These are phyloP conservation scores for Larimichthys polyactis DNA, from an alignment of 2,113 vertebrate genomes.

Conservation along the genomic window DNA sequence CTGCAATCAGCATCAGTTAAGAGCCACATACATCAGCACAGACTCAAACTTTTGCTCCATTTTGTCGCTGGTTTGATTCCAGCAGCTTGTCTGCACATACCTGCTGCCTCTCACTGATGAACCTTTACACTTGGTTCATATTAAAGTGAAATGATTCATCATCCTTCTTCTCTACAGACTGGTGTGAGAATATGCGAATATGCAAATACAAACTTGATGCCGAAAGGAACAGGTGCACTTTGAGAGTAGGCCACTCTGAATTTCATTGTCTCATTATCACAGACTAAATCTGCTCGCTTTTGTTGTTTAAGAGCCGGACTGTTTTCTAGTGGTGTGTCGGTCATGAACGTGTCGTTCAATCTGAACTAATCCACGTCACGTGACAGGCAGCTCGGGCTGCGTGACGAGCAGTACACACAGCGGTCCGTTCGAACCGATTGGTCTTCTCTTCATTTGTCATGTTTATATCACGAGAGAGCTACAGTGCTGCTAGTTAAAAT, in stretches of 20 bases:
- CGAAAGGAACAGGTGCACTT: constrained; percentile 42
- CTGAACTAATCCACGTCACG: too few species aligned
- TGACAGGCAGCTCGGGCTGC: too few species aligned
- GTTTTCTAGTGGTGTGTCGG: too few species aligned
- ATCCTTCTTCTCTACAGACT: neutral
- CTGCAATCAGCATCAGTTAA: neutral
- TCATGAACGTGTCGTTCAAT: too few species aligned
- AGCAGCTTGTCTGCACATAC: neutral
- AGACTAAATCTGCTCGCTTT: neutral
- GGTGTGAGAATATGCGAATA: neutral
- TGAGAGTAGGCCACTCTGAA: constrained; percentile 12
- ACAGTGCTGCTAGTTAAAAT: too few species aligned
- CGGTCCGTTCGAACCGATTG: too few species aligned
- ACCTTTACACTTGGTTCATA: neutral
- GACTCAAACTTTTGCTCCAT: neutral
- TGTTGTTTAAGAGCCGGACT: neutral
- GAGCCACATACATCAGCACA: neutral
- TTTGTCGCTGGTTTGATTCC: neutral
- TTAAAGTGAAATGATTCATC: constrained; percentile 17
- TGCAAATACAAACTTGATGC: neutral
- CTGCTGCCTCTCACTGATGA: neutral
- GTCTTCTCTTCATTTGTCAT: too few species aligned
- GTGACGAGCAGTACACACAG: too few species aligned
- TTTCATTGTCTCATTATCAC: constrained; percentile 2
- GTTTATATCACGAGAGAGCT: too few species aligned